Conservation (phyloP, 2,797 vertebrate genomes). For the Melanotaenia maccullochi region DNA sequence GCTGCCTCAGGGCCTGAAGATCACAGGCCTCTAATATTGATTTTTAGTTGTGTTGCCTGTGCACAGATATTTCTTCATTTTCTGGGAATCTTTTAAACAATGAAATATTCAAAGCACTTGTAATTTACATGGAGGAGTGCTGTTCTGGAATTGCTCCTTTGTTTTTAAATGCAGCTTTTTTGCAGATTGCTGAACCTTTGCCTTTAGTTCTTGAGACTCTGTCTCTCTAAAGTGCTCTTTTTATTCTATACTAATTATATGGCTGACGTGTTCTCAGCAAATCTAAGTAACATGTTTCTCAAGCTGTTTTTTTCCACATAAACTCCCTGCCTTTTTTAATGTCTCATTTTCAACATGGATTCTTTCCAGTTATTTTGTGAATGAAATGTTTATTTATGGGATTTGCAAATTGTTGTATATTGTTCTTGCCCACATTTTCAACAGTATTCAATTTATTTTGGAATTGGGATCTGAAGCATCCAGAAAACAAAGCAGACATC, state of each 20-base stretch:
- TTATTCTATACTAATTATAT: background rate
- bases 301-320: background rate
- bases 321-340: no score
- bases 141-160: background rate
- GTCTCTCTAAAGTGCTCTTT: background rate
- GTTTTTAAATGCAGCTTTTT: background rate
- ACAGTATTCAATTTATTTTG: no score
- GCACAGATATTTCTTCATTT: background rate
- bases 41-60: background rate
- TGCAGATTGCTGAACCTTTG: background rate
- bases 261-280: background rate
- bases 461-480: background rate
- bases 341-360: no score
- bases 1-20: background rate
- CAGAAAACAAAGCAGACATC: background rate
- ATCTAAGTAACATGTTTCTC: background rate
- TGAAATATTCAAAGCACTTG: background rate
- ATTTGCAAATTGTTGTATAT: no score
- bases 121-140: background rate
- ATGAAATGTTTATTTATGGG: no score
- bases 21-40: background rate
- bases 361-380: no score
- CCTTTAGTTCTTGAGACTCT: background rate
- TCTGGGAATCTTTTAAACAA: background rate
- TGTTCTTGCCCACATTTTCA: no score